Percentiles rank a stretch among this genome's conserved stretches.
Evolutionary conservation across 2,888 invertebrate species (phyloP).

Genomic region (Mystacides longicornis): DNA sequence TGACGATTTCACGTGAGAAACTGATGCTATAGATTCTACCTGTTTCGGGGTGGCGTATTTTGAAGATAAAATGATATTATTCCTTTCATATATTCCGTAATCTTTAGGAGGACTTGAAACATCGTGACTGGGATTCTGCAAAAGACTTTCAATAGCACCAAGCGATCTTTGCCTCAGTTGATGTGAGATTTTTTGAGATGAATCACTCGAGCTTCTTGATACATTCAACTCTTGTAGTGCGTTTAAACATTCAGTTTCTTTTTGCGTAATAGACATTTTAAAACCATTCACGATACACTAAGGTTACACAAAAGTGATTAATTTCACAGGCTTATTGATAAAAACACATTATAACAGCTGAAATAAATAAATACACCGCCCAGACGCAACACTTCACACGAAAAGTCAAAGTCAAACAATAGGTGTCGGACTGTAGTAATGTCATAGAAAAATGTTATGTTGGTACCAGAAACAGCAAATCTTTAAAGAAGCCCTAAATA

Average conservation of each 20-base stretch:
- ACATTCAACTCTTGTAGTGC: conserved; percentile 49
- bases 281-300: background rate
- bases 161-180: conserved; percentile 49
- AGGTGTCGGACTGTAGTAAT: no score
- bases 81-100: conserved; percentile 56
- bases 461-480: no score
- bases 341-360: background rate
- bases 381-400: background rate
- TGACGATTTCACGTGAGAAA: conserved; percentile 2
- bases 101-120: conserved; percentile 38
- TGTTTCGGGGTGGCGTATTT: conserved; percentile 72
- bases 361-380: background rate
- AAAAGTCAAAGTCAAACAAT: conserved; percentile 2
- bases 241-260: conserved; percentile 39
- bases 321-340: background rate
- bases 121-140: conserved; percentile 41
- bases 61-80: conserved; percentile 67
- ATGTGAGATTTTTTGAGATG: conserved; percentile 36
- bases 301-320: background rate
- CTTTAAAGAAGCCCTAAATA: no score
- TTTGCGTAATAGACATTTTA: conserved; percentile 20
- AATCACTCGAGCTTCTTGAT: conserved; percentile 44
- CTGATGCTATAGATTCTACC: conserved; percentile 52
- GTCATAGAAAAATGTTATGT: no score
- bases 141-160: conserved; percentile 60